phyloP scores from a whole-genome alignment of 1,140 invertebrate species.

The Drosophila pseudoananassae region DNA sequence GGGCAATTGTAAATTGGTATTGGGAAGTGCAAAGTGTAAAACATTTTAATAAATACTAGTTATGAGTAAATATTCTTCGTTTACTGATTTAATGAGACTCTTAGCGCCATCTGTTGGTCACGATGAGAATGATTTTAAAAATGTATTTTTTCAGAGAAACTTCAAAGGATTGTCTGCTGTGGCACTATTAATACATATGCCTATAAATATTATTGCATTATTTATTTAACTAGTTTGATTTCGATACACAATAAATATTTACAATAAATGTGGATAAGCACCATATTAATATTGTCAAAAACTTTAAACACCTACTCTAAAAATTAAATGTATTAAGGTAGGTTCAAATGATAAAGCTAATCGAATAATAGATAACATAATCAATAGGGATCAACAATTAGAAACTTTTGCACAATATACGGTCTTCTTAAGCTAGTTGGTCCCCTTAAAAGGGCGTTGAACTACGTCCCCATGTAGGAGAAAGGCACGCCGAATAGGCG shows the following conservation, averaged over 20 bases:
- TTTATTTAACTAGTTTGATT: conserved; percentile 1
- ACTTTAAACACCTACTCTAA: conserved; percentile 28
- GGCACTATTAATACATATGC: background rate
- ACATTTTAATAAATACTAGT: conserved; percentile 21
- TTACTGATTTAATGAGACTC: background rate
- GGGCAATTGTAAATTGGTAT: background rate
- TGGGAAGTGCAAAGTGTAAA: conserved; percentile 24
- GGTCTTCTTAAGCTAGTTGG: conserved; percentile 19
- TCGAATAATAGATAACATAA: conserved; percentile 38
- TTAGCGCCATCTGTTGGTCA: background rate
- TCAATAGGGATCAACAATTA: conserved; percentile 33
- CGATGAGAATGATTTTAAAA: background rate
- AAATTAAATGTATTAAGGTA: background rate
- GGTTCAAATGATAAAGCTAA: conserved; percentile 40
- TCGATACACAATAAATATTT: conserved; percentile 23
- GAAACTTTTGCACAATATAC: conserved; percentile 29
- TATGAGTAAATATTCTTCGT: background rate
- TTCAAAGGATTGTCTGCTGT: background rate
- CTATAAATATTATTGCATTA: conserved; percentile 1
- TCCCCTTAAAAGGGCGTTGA: conserved; percentile 21
- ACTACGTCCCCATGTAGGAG: conserved; percentile 56
- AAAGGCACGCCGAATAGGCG: conserved; percentile 80
- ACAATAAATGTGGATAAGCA: conserved; percentile 50
- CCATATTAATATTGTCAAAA: conserved; percentile 54
- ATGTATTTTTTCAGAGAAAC: background rate